Evolutionary conservation across 2,888 invertebrate genomes (phyloP).

Genomic region (Drosophila phalerata): DNA sequence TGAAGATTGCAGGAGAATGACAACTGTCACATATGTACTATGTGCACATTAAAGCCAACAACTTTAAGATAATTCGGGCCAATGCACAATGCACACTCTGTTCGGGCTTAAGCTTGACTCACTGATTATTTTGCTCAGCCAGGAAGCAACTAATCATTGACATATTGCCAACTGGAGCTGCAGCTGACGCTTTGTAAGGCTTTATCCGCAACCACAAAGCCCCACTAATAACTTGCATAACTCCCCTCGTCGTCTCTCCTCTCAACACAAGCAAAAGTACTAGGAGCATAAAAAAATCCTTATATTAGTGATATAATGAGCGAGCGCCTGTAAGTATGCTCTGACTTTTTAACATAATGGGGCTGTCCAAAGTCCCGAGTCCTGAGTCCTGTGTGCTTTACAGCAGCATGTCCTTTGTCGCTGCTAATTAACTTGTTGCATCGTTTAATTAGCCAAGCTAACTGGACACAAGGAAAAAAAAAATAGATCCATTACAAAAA

Average conservation of each 20-base stretch:
- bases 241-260: conserved; percentile 6
- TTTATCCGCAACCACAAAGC: conserved; percentile 56
- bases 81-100: conserved; percentile 37
- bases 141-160: conserved; percentile 57
- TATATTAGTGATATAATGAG: conserved; percentile 70
- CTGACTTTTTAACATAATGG: conserved; percentile 56
- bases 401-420: conserved; percentile 42
- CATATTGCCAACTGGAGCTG: conserved; percentile 53
- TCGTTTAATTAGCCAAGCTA: conserved; percentile 70
- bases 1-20: conserved; percentile 65
- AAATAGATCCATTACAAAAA: not conserved
- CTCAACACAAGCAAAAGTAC: not conserved
- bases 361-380: conserved; percentile 39
- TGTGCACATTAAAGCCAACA: conserved; percentile 25
- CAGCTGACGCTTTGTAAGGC: conserved; percentile 44
- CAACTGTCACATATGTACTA: conserved; percentile 33
- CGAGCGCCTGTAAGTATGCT: conserved; percentile 58
- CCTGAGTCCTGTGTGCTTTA: conserved; percentile 14
- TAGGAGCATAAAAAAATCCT: conserved; percentile 23
- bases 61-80: conserved; percentile 35
- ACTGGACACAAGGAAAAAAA: conserved; percentile 31
- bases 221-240: conserved; percentile 60
- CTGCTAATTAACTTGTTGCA: conserved; percentile 79
- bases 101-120: conserved; percentile 10
- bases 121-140: conserved; percentile 49